These are phyloP conservation scores for Dipodomys spectabilis DNA, from an alignment of 2,113 vertebrate genomes.

Conservation along the genomic window DNA sequence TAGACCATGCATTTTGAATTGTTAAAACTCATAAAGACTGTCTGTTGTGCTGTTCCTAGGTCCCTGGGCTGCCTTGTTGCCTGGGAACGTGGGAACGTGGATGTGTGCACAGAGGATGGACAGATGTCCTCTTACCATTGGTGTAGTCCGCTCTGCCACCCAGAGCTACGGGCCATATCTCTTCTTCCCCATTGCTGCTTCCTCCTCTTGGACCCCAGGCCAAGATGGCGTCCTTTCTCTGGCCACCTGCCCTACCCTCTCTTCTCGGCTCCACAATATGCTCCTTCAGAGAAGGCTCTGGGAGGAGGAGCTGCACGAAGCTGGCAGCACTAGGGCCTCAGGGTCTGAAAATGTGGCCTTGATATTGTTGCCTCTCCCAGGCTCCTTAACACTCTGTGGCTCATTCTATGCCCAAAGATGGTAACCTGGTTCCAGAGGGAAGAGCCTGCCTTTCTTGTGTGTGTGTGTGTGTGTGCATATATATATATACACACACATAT, in stretches of 20 bases:
- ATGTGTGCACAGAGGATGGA: background rate
- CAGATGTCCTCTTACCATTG: background rate
- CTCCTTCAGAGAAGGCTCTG: no score
- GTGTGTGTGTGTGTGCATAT: no score
- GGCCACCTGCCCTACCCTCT: background rate
- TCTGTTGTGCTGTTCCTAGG: background rate
- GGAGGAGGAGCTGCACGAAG: background rate
- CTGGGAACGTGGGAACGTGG: background rate
- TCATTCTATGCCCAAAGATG: background rate
- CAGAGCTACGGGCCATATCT: background rate
- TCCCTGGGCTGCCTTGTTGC: background rate
- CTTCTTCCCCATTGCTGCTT: background rate
- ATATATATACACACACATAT: no score
- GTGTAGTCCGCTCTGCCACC: background rate
- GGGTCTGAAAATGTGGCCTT: background rate
- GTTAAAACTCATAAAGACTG: background rate
- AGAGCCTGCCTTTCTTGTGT: background rate
- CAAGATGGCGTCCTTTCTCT: background rate
- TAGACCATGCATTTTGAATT: background rate
- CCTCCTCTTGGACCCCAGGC: background rate
- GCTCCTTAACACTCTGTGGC: no score
- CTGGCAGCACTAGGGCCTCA: no score
- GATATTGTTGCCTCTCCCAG: background rate
- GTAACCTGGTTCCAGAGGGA: background rate
- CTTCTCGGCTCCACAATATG: background rate